These are phyloP conservation scores for Rhabdornis inornatus DNA, from an alignment of 2,113 vertebrate genomes.

Conservation along the genomic window DNA sequence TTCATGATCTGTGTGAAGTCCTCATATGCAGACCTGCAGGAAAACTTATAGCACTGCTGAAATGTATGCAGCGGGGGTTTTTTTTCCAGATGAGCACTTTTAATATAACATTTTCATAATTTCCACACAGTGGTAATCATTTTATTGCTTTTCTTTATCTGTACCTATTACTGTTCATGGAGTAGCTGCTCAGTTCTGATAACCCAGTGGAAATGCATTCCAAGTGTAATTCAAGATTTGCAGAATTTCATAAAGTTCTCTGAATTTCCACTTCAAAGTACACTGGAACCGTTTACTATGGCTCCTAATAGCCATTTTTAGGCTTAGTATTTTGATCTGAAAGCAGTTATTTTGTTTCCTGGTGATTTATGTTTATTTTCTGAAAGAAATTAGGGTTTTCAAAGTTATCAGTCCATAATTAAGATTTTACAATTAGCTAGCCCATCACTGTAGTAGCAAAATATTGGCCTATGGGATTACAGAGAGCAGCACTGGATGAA, in stretches of 20 bases:
- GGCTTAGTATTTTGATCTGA: slow-evolving; percentile 42
- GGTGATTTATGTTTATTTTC: slow-evolving; percentile 25
- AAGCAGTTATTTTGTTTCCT: slow-evolving; percentile 41
- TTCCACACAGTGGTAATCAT: slow-evolving; percentile 43
- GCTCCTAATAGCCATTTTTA: slow-evolving; percentile 28
- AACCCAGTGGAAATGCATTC: slow-evolving; percentile 35
- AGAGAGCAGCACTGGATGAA: neutral
- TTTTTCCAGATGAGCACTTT: slow-evolving; percentile 9
- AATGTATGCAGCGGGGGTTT: neutral
- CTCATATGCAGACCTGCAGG: neutral
- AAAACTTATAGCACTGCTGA: neutral
- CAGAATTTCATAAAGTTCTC: slow-evolving; percentile 54
- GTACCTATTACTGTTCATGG: slow-evolving; percentile 41
- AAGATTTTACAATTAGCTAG: slow-evolving; percentile 40
- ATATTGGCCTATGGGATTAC: neutral
- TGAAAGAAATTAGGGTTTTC: slow-evolving; percentile 27
- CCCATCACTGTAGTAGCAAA: neutral
- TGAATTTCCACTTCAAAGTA: slow-evolving; percentile 61
- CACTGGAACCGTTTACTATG: slow-evolving; percentile 31
- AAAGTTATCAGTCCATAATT: slow-evolving; percentile 51
- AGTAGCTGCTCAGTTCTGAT: slow-evolving; percentile 50
- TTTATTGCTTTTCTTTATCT: slow-evolving; percentile 64
- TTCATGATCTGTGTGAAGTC: neutral
- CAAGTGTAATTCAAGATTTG: slow-evolving; percentile 14
- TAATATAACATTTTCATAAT: slow-evolving; percentile 43